Evolutionary conservation across 2,888 invertebrate genomes (phyloP).

Genomic region (Coelinius sp.): DNA sequence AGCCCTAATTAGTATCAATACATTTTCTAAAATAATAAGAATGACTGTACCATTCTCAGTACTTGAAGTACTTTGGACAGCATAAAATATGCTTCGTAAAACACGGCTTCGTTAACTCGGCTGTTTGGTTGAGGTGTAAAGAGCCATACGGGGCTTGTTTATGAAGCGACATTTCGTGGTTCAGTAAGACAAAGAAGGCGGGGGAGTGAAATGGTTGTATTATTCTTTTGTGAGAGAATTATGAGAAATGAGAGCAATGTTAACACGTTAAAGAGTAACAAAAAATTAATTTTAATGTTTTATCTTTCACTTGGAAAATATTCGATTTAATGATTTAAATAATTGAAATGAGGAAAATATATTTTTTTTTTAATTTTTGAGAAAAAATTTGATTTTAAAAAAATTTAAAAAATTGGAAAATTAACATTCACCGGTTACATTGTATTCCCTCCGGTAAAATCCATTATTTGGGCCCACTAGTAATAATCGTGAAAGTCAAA

Average conservation of each 20-base stretch:
- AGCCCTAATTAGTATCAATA: background rate
- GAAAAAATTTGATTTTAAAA: too few species aligned
- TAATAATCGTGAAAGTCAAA: conserved; percentile 71
- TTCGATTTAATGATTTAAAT: too few species aligned
- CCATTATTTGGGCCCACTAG: conserved; percentile 35
- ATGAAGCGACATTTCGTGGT: conserved; percentile 46
- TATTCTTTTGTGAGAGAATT: background rate
- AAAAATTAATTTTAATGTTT: background rate
- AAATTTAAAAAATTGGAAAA: too few species aligned
- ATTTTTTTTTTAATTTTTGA: too few species aligned
- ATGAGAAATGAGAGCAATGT: conserved; percentile 10
- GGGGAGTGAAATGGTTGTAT: background rate
- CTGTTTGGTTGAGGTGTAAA: conserved; percentile 46
- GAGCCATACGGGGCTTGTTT: conserved; percentile 50
- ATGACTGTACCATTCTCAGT: background rate
- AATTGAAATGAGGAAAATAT: too few species aligned
- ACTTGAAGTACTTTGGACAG: background rate
- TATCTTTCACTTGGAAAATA: too few species aligned
- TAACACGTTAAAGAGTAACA: conserved; percentile 23
- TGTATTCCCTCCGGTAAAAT: conserved; percentile 28
- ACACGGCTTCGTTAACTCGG: conserved; percentile 56
- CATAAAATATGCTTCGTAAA: conserved; percentile 52
- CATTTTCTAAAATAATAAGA: background rate
- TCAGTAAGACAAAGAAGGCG: conserved; percentile 33
- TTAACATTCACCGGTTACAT: conserved; percentile 57